Evolutionary conservation across 37 sponge, comb jelly and placozoan species (phyloP).

Genomic region (Axinella damicornis): DNA sequence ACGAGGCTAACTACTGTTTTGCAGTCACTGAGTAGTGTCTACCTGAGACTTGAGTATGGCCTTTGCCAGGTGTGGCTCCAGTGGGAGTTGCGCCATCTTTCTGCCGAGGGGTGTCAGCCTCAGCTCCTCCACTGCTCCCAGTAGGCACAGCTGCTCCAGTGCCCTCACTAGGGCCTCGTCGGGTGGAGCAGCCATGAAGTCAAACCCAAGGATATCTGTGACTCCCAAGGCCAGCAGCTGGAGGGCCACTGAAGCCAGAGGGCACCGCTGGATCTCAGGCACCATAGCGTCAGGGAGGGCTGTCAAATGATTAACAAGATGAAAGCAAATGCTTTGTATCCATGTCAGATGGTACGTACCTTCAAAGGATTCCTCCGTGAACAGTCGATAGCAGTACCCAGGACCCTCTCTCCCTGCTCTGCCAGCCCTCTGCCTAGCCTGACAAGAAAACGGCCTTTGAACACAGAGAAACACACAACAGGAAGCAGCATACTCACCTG

Average conservation of each 20-base stretch:
- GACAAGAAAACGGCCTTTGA: background rate
- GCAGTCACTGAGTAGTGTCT: no score
- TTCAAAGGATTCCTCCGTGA: slow-evolving; percentile 86
- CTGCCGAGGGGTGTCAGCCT: slow-evolving; percentile 81
- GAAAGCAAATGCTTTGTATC: no score
- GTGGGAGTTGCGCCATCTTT: slow-evolving; percentile 83
- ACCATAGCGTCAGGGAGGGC: slow-evolving; percentile 65
- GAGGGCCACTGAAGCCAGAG: slow-evolving; percentile 81
- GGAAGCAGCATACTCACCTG: slow-evolving; percentile 12
- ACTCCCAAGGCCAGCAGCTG: slow-evolving; percentile 89
- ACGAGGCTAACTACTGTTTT: no score
- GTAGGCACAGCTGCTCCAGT: slow-evolving; percentile 77
- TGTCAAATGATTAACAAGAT: no score
- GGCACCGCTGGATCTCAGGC: slow-evolving; percentile 95
- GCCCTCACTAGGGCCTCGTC: slow-evolving; percentile 75
- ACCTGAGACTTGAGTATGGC: slow-evolving; percentile 44
- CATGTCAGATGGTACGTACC: slow-evolving; percentile 1
- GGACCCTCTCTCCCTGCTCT: slow-evolving; percentile 92
- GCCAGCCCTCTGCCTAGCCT: slow-evolving; percentile 89
- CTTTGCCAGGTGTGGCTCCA: slow-evolving; percentile 81
- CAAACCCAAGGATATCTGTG: slow-evolving; percentile 83
- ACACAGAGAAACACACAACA: background rate
- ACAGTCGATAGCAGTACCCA: slow-evolving; percentile 91
- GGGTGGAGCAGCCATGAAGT: slow-evolving; percentile 91
- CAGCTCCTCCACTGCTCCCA: slow-evolving; percentile 76